phyloP scores from a whole-genome alignment of 2,113 vertebrate species.

The Cinclus cinclus region DNA sequence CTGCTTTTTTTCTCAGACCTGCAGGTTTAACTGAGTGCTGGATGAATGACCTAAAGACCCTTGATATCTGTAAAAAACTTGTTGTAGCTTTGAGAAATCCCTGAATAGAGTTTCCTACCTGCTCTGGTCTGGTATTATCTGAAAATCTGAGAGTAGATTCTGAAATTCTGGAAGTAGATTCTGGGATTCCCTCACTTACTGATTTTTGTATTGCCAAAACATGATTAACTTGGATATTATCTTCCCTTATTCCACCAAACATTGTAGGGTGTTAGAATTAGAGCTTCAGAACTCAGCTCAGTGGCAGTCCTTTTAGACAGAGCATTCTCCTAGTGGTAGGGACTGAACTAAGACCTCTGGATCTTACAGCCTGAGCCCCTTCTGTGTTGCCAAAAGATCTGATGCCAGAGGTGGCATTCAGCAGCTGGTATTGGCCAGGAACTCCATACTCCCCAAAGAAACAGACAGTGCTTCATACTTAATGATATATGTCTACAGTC shows the following conservation, averaged over 20 bases:
- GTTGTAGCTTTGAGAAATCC: not conserved
- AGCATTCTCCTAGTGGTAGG: not conserved
- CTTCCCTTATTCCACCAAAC: not conserved
- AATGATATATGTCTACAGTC: not conserved
- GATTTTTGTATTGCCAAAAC: not conserved
- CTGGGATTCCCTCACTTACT: not conserved
- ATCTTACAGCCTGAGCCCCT: not conserved
- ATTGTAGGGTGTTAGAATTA: not conserved
- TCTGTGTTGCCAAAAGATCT: not conserved
- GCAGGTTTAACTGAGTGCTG: not conserved
- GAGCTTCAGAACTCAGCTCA: not conserved
- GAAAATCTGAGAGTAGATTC: not conserved
- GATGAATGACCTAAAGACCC: not conserved
- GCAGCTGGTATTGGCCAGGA: not conserved
- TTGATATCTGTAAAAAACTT: not conserved
- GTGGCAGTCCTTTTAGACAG: not conserved
- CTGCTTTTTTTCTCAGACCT: not conserved
- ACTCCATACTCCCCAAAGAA: not conserved
- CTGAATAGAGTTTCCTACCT: not conserved
- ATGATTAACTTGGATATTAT: not conserved
- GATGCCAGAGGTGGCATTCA: not conserved
- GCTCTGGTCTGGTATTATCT: not conserved
- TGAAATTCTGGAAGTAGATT: not conserved
- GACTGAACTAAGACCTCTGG: not conserved
- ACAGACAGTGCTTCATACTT: not conserved